These are phyloP conservation scores for Heliconius hewitsoni DNA, from an alignment of 1,140 invertebrate genomes.

Conservation along the genomic window DNA sequence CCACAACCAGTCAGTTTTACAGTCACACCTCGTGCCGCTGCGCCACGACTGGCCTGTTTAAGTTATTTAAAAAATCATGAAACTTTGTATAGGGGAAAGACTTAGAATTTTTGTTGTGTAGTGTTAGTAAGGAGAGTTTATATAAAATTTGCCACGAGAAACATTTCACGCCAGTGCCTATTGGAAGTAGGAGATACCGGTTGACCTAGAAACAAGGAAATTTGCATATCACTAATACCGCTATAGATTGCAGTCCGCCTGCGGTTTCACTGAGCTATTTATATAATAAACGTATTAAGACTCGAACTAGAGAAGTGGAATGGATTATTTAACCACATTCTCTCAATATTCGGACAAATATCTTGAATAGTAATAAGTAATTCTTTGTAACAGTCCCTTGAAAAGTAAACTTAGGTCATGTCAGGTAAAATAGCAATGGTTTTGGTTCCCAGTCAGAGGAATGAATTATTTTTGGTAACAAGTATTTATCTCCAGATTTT, in stretches of 20 bases:
- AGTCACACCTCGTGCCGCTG: too few species aligned
- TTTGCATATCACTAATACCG: slow-evolving; percentile 38
- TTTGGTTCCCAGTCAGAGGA: too few species aligned
- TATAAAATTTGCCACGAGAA: slow-evolving; percentile 12
- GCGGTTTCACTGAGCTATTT: slow-evolving; percentile 18
- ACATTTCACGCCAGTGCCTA: slow-evolving; percentile 23
- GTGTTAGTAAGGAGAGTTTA: not conserved
- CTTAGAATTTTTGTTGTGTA: too few species aligned
- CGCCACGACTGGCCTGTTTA: too few species aligned
- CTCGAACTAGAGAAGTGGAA: not conserved
- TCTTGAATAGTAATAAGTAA: not conserved
- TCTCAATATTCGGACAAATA: not conserved
- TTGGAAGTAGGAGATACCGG: slow-evolving; percentile 32
- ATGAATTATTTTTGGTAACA: too few species aligned
- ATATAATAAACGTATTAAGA: slow-evolving; percentile 12
- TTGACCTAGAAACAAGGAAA: slow-evolving; percentile 37
- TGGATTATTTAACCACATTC: slow-evolving; percentile 2
- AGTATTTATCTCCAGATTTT: too few species aligned
- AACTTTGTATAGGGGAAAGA: too few species aligned
- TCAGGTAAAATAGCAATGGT: too few species aligned
- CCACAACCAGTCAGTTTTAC: too few species aligned
- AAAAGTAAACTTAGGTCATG: too few species aligned
- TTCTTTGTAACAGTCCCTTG: not conserved
- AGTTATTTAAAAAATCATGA: too few species aligned
- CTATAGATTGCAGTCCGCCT: slow-evolving; percentile 29